Evolutionary conservation across 2,797 vertebrate species (phyloP).

Genomic region (Premnoplex brunnescens): DNA sequence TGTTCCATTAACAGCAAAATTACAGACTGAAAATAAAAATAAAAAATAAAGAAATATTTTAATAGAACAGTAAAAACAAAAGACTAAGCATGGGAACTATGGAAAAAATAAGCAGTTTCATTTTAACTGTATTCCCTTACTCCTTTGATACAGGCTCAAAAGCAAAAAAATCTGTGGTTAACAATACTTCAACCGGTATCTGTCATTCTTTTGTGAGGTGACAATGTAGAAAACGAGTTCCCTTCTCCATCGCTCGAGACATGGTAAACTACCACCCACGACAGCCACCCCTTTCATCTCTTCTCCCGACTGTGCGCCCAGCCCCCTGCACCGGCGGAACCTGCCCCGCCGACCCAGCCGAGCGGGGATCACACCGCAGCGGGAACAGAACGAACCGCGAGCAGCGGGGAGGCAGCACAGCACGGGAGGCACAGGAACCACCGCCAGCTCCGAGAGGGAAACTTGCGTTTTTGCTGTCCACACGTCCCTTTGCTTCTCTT

Average conservation of each 20-base stretch:
- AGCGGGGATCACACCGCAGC: rapidly evolving
- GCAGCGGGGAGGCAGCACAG: background rate
- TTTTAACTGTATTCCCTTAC: background rate
- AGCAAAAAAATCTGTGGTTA: background rate
- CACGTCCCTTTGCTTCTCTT: background rate
- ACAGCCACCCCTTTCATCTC: background rate
- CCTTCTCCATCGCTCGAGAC: background rate
- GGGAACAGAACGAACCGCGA: background rate
- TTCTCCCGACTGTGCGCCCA: background rate
- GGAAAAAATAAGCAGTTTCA: background rate
- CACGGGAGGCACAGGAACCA: rapidly evolving
- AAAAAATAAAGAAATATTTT: background rate
- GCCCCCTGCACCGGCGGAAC: rapidly evolving
- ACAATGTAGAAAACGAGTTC: background rate
- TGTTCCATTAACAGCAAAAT: background rate
- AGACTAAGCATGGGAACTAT: background rate
- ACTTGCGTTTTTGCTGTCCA: rapidly evolving
- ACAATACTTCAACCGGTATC: background rate
- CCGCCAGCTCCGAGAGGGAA: rapidly evolving
- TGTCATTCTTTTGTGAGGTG: background rate
- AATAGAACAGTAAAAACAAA: background rate
- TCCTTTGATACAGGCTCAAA: background rate
- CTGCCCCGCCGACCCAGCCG: background rate
- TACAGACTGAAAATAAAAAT: background rate
- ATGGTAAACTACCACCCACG: rapidly evolving